Evolutionary conservation across 2,888 invertebrate genomes (phyloP).

Genomic region (Pandemis corylana): DNA sequence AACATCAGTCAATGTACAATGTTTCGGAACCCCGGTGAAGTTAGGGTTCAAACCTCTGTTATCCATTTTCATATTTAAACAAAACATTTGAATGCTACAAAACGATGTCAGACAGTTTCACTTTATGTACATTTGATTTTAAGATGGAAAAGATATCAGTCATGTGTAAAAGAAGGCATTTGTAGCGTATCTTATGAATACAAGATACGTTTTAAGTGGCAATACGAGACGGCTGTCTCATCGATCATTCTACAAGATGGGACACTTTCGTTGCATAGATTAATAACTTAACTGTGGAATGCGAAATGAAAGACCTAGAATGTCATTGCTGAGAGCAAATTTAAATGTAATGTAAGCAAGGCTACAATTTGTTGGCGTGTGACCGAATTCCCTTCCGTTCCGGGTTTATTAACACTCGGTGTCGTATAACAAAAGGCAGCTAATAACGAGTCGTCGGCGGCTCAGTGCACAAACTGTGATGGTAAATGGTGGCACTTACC

Average conservation of each 20-base stretch:
- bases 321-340: neutral
- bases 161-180: slow-evolving; percentile 23
- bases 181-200: slow-evolving; percentile 37
- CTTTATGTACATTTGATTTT: slow-evolving; percentile 21
- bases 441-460: slow-evolving; percentile 34
- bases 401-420: slow-evolving; percentile 30
- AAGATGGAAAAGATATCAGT: slow-evolving; percentile 27
- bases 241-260: slow-evolving; percentile 31
- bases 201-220: slow-evolving; percentile 29
- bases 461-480: slow-evolving; percentile 31
- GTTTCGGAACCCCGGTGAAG: slow-evolving; percentile 26
- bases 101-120: slow-evolving; percentile 16
- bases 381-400: slow-evolving; percentile 31
- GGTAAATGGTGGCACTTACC: slow-evolving; percentile 41
- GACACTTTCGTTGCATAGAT: slow-evolving; percentile 31
- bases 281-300: slow-evolving; percentile 29
- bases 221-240: slow-evolving; percentile 30
- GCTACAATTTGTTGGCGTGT: slow-evolving; percentile 7
- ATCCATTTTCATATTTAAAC: slow-evolving; percentile 27
- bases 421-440: slow-evolving; percentile 31
- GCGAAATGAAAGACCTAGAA: slow-evolving; percentile 18
- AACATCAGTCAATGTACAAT: slow-evolving; percentile 37
- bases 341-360: neutral
- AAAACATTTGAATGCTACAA: slow-evolving; percentile 11
- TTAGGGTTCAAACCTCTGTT: slow-evolving; percentile 25